Base-by-base conservation (phyloP, 2,888 invertebrate genomes). In the Mechanitis mazaeus region DNA sequence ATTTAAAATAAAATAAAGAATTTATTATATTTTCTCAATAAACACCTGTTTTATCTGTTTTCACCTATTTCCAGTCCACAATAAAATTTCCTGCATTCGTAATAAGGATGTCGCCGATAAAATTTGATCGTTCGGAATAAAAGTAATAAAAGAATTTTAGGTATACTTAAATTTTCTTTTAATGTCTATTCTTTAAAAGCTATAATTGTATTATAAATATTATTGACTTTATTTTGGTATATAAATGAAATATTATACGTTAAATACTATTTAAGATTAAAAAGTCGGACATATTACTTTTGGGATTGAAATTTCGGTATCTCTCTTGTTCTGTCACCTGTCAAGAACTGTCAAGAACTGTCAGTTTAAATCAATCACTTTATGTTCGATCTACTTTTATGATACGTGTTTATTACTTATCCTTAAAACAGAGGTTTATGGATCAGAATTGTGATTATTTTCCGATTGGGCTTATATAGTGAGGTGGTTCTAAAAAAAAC, bases 281-380 rank as follows among this genome's bases (percentile, higher is more conserved):
- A 70, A 74, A 72, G 73, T 71, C 72, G 67, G 65, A 69, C 64
- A 20, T 20, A 61, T 65, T 72, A 66, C 73, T 77, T 74, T 77
- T 69, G 74, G 71, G 70, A 74, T 72, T 73, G 74, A 72, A 69
- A 70, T 67, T 68, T 77, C 71, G 71, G 68, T 66, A 67, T 56
- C 67, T 59, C 68, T 65, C 67, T 63, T 58, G 61, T 68, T 65
- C 58, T 69, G 67, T 70, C 63, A 60, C 67, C 71, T 72, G 71
- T 70, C 75, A 64, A 74, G 76, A 77, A 71, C 68, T 75, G 77
- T 77, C 76, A 68, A 74, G 76, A 77, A 71, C 68, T 75, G 77
- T 77, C 76, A 68, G 64, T 67, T 72, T 75, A 75, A 75, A 78
- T 78, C 72, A 77, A 74, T 77, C 75, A 72, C 59, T 66, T 45